Evolutionary conservation across 2,888 invertebrate genomes (phyloP).

Genomic region (Pachymerium ferrugineum): DNA sequence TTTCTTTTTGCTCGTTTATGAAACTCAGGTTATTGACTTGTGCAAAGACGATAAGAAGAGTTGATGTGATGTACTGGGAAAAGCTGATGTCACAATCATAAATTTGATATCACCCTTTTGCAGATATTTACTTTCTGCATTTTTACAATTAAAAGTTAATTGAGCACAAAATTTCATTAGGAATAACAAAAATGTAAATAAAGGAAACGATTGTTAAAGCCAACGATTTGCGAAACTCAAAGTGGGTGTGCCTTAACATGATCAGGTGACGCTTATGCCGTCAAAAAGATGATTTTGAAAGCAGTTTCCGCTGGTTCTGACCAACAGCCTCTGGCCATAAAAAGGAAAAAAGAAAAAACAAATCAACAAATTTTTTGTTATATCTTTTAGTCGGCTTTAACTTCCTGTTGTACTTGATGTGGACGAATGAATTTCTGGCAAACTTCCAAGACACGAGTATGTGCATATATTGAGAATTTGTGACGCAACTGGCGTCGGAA

Average conservation of each 20-base stretch:
- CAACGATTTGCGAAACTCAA: no score
- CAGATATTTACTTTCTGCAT: no score
- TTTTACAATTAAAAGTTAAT: no score
- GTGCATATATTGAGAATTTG: neutral
- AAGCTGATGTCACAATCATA: neutral
- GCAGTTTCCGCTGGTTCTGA: neutral
- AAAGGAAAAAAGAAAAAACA: no score
- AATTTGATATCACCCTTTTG: neutral
- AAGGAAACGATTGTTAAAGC: no score
- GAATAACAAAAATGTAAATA: no score
- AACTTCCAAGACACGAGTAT: neutral
- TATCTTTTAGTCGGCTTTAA: neutral
- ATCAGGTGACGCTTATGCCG: neutral
- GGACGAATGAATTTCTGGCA: neutral
- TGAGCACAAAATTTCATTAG: no score
- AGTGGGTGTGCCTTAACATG: neutral
- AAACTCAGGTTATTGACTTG: neutral
- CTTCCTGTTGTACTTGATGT: conserved; percentile 3
- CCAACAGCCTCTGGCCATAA: neutral
- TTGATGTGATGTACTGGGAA: neutral
- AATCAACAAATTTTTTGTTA: neutral
- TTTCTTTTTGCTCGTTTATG: neutral
- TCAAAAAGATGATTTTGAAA: neutral
- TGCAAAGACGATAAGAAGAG: neutral
- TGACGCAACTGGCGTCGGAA: conserved; percentile 9